Base-by-base conservation (phyloP, 2,888 invertebrate species). In the Archaeoteleia sp. region DNA sequence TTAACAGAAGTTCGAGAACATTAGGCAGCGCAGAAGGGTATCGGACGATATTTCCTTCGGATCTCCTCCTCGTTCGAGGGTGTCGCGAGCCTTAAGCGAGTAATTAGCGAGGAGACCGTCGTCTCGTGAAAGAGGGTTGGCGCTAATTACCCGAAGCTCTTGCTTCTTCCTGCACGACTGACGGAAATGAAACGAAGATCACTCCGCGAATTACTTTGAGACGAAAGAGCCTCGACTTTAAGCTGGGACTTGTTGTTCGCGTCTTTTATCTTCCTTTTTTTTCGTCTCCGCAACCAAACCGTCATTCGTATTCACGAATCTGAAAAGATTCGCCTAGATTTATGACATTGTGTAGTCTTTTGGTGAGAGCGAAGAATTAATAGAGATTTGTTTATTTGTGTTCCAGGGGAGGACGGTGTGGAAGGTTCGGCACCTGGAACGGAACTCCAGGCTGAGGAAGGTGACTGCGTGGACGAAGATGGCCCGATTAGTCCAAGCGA, bases 381-480 rank as follows among this genome's bases (percentile, higher is more conserved):
- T n/a, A n/a, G n/a, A n/a, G n/a, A n/a, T 51, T 17, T 17, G 40
- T 30, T 67, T 69, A 80, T 70, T 78, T 20, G 5, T 79, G 76
- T 87, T 87, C 0, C 85, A 90, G 90, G 90, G 89, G 90, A 90
- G 80, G 83, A 84, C 79, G 84, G 83, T 68, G 83, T 81, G 69
- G 84, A 84, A 78, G 81, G 83, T 60, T 70, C 83, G 67, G 84
- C 82, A 58, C 81, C 84, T 65, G 82, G 82, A 46, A 83, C 86
- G 69, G 84, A 85, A 67, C 79, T 83, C 78, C 86, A 83, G 74
- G 90, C 89, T 80, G 90, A 90, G 82, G 87, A 88, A 72, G 89
- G 88, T 67, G 89, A 88, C 75, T 88, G 89, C 75, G 89, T 87
- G 67, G 87, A 88, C 67, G 85, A 83, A 86, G 89, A 88, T 82